Conservation (phyloP, 1,140 invertebrate species). For the Drosophila lacteicornis region DNA sequence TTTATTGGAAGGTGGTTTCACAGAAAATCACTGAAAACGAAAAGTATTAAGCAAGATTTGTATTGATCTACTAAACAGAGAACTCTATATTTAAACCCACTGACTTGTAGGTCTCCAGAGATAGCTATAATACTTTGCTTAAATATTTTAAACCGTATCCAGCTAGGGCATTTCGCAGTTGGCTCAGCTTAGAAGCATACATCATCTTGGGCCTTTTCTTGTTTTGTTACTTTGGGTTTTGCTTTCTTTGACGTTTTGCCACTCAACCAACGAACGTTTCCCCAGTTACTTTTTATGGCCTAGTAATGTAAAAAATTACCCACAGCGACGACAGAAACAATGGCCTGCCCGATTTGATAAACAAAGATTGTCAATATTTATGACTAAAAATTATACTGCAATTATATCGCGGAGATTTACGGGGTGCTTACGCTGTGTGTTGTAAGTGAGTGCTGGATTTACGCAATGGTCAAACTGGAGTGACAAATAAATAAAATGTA, state of each 20-base stretch:
- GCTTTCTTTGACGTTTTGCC: conserved; percentile 68
- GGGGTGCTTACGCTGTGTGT: not conserved
- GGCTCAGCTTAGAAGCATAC: not conserved
- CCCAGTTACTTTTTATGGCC: conserved; percentile 74
- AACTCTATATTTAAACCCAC: too few relatives aligned
- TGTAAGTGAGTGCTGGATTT: conserved; percentile 47
- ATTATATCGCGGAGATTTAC: conserved; percentile 54
- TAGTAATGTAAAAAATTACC: conserved; percentile 77
- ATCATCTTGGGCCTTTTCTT: conserved; percentile 21
- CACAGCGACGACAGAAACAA: conserved; percentile 63
- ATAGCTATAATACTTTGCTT: too few relatives aligned
- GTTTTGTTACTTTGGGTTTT: conserved; percentile 58
- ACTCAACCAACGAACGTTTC: conserved; percentile 34
- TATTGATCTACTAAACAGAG: too few relatives aligned
- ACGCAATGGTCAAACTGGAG: conserved; percentile 64
- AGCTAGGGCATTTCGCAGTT: conserved; percentile 34
- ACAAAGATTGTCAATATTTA: conserved; percentile 77
- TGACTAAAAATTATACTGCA: conserved; percentile 55
- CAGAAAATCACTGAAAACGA: too few relatives aligned
- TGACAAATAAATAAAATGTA: conserved; percentile 61
- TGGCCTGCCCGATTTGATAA: conserved; percentile 53
- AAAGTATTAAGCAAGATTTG: too few relatives aligned
- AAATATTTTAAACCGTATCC: too few relatives aligned
- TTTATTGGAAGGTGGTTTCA: too few relatives aligned
- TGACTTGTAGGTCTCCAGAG: too few relatives aligned